phyloP scores from a whole-genome alignment of 2,113 vertebrate species.

The Mirza zaza region DNA sequence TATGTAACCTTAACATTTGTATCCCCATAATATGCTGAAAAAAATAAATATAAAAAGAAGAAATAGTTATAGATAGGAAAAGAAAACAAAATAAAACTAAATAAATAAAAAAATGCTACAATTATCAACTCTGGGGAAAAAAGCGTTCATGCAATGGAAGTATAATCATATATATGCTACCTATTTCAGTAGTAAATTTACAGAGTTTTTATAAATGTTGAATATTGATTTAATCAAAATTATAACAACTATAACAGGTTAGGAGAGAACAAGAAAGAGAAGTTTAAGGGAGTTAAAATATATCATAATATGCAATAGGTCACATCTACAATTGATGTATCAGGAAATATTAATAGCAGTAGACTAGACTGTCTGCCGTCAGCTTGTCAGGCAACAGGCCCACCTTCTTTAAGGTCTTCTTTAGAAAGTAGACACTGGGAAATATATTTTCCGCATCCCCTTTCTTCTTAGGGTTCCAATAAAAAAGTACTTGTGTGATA shows the following conservation, averaged over 20 bases:
- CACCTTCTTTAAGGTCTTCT: not conserved
- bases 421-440: not conserved
- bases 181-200: not conserved
- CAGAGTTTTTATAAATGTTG: not conserved
- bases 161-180: not conserved
- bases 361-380: not conserved
- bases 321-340: not conserved
- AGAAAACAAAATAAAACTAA: not conserved
- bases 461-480: not conserved
- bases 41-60: no score
- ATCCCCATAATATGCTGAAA: no score
- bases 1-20: no score
- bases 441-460: not conserved
- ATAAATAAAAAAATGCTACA: not conserved
- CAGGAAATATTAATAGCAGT: not conserved
- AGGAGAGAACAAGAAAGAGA: not conserved
- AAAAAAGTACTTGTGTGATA: not conserved
- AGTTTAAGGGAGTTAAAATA: not conserved
- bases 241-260: not conserved
- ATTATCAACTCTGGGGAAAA: not conserved
- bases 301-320: not conserved
- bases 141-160: not conserved
- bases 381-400: not conserved
- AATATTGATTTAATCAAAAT: not conserved
- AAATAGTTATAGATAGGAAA: not conserved